These are phyloP conservation scores for Vulpes vulpes DNA, from an alignment of 2,113 vertebrate species.

Conservation along the genomic window DNA sequence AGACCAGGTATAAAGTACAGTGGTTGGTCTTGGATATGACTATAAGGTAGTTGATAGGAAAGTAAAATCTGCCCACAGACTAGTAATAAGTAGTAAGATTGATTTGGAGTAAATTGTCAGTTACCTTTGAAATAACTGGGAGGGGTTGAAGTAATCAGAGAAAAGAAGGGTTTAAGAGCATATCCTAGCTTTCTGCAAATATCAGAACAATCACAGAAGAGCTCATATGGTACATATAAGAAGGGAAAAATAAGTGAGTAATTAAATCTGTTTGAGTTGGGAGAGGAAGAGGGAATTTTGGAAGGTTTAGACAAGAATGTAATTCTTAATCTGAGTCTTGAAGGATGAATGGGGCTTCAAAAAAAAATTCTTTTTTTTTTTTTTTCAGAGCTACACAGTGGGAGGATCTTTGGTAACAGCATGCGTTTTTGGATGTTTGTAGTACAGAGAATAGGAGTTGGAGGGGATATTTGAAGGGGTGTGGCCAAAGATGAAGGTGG, in stretches of 20 bases:
- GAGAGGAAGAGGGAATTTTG: background rate
- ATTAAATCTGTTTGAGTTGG: background rate
- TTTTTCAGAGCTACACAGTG: background rate
- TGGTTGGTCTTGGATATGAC: background rate
- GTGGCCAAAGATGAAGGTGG: background rate
- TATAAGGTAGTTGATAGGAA: background rate
- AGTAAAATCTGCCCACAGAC: background rate
- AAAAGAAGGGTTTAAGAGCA: background rate
- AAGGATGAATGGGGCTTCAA: background rate
- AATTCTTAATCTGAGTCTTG: slow-evolving; percentile 36
- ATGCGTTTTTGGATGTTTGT: background rate
- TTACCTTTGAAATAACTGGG: background rate
- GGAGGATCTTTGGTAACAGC: background rate
- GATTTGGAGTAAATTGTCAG: background rate
- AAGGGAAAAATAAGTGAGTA: background rate
- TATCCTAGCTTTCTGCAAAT: background rate
- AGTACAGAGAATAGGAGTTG: background rate
- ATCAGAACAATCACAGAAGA: background rate
- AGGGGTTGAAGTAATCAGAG: background rate
- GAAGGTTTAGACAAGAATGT: background rate
- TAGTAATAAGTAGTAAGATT: background rate
- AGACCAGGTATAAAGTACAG: background rate
- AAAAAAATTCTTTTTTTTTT: too few species aligned
- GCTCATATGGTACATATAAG: background rate
- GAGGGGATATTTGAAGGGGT: background rate